Percentiles rank a stretch among this genome's conserved stretches.
phyloP scores from a whole-genome alignment of 2,113 vertebrate species.

The Syrrhaptes paradoxus region DNA sequence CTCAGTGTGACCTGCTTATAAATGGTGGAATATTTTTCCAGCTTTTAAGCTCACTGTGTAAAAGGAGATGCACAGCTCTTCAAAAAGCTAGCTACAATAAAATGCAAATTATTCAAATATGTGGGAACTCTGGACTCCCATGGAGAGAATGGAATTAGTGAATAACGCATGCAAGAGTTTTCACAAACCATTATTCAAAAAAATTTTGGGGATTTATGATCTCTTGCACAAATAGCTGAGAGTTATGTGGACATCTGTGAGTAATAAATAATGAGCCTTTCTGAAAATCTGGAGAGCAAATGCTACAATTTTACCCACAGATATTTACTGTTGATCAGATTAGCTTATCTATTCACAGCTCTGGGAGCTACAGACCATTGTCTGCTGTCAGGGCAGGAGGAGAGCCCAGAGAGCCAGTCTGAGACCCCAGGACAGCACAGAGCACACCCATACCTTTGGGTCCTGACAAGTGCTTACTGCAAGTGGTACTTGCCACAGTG shows the following conservation, averaged over 20 bases:
- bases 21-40: neutral
- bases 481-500: neutral
- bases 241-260: neutral
- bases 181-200: neutral
- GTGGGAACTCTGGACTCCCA: neutral
- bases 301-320: neutral
- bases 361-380: neutral
- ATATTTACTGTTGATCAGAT: neutral
- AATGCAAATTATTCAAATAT: neutral
- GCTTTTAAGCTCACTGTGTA: neutral
- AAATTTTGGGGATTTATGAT: neutral
- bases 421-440: neutral
- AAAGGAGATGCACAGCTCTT: neutral
- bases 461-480: neutral
- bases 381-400: fast-evolving
- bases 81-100: neutral
- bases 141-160: neutral
- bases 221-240: neutral
- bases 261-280: neutral
- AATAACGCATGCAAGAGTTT: neutral
- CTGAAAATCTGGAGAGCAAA: neutral
- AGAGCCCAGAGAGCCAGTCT: neutral
- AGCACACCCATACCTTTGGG: neutral
- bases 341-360: neutral
- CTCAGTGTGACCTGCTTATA: neutral